These are phyloP conservation scores for Blastobasis lacticolella DNA, from an alignment of 2,888 invertebrate genomes.

Conservation along the genomic window DNA sequence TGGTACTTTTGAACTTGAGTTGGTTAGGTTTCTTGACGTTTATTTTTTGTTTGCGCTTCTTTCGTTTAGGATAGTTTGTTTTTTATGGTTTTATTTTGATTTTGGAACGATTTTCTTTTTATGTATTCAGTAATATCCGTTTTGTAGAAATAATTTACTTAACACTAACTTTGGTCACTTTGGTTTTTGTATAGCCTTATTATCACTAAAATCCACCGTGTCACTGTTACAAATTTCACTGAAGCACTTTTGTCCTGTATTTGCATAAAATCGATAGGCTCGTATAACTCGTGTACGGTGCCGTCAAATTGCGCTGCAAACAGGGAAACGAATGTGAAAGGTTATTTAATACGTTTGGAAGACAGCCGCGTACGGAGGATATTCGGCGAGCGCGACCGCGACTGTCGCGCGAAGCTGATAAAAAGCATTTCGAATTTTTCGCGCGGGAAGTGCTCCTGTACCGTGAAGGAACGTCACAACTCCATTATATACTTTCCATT, in stretches of 20 bases:
- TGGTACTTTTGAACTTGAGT: constrained; percentile 20
- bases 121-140: constrained; percentile 11
- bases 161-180: constrained; percentile 42
- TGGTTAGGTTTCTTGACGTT: constrained; percentile 4
- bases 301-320: neutral
- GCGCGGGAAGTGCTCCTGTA: constrained; percentile 63
- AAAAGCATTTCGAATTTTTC: constrained; percentile 72
- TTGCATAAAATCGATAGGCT: constrained; percentile 1
- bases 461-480: constrained; percentile 55
- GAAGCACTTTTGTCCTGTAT: neutral
- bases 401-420: constrained; percentile 53
- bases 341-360: too few relatives aligned
- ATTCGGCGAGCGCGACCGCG: constrained; percentile 32
- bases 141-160: constrained; percentile 14
- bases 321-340: too few relatives aligned
- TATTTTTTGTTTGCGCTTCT: constrained; percentile 4
- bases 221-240: neutral
- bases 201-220: constrained; percentile 8
- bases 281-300: neutral
- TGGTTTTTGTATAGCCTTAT: constrained; percentile 25
- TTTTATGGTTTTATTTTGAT: constrained; percentile 4
- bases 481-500: constrained; percentile 55
- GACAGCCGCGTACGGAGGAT: constrained; percentile 11
- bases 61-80: constrained; percentile 1
- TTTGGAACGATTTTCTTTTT: constrained; percentile 1